Evolutionary conservation across 1,140 invertebrate genomes (phyloP).

Genomic region (Paralvinella palmiformis): DNA sequence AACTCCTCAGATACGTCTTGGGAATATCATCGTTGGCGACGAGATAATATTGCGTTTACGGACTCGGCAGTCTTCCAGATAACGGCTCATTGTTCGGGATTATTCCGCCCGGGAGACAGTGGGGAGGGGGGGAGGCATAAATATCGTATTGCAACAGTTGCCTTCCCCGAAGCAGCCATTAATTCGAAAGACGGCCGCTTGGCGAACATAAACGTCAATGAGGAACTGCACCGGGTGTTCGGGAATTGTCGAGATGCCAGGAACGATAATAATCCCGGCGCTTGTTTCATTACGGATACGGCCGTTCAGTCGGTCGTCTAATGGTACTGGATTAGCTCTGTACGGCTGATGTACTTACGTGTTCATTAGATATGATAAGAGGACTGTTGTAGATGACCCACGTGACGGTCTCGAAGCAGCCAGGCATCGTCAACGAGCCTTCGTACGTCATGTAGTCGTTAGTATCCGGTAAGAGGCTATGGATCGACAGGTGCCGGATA

Average conservation of each 20-base stretch:
- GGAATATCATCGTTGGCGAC: no score
- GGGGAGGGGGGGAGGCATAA: no score
- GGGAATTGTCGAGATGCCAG: background rate
- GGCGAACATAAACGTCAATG: background rate
- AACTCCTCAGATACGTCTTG: no score
- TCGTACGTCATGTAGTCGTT: conserved; percentile 47
- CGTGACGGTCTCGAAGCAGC: conserved; percentile 48
- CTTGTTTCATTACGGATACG: background rate
- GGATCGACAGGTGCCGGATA: conserved; percentile 26
- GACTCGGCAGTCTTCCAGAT: no score
- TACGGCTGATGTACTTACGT: conserved; percentile 33
- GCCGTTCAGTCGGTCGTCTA: no score
- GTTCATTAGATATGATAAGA: conserved; percentile 40
- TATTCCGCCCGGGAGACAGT: no score
- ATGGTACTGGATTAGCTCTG: background rate
- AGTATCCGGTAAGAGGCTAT: conserved; percentile 36
- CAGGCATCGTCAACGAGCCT: conserved; percentile 47
- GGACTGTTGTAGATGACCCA: conserved; percentile 50
- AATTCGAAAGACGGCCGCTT: background rate
- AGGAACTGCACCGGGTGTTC: background rate
- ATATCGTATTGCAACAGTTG: no score
- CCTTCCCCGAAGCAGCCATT: background rate
- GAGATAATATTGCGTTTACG: no score
- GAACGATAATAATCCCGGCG: background rate
- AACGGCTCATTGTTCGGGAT: no score